Evolutionary conservation across 1,140 invertebrate genomes (phyloP).

Genomic region (Thereuonema tuberculata): DNA sequence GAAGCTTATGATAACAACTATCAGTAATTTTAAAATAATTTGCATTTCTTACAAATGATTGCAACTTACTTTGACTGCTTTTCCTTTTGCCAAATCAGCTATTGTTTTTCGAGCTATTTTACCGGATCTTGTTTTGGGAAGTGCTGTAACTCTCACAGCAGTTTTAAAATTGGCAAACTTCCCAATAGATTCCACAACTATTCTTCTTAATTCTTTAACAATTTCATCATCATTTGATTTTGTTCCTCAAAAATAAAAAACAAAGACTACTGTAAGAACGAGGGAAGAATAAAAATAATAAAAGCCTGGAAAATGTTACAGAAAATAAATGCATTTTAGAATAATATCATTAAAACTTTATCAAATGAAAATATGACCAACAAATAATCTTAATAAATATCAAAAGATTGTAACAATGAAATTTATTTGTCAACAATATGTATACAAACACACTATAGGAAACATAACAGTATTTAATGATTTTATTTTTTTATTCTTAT

Average conservation of each 20-base stretch:
- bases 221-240: slow-evolving; percentile 50
- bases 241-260: slow-evolving; percentile 32
- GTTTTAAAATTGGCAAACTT: slow-evolving; percentile 75
- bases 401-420: no score
- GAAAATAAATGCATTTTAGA: slow-evolving; percentile 7
- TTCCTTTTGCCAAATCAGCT: slow-evolving; percentile 61
- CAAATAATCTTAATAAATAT: no score
- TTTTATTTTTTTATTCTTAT: no score
- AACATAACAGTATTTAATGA: no score
- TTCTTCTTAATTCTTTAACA: slow-evolving; percentile 31
- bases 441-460: no score
- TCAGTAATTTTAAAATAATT: neutral
- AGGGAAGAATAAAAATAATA: no score
- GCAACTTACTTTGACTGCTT: slow-evolving; percentile 47
- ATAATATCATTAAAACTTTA: neutral
- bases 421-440: no score
- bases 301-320: no score
- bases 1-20: neutral
- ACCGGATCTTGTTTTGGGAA: slow-evolving; percentile 61
- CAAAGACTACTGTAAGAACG: no score
- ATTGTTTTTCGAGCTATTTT: slow-evolving; percentile 79
- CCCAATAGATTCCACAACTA: slow-evolving; percentile 65
- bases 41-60: neutral
- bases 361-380: neutral
- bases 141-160: slow-evolving; percentile 53